Conservation (phyloP, 2,888 invertebrate genomes). For the Limenitis arthemis region DNA sequence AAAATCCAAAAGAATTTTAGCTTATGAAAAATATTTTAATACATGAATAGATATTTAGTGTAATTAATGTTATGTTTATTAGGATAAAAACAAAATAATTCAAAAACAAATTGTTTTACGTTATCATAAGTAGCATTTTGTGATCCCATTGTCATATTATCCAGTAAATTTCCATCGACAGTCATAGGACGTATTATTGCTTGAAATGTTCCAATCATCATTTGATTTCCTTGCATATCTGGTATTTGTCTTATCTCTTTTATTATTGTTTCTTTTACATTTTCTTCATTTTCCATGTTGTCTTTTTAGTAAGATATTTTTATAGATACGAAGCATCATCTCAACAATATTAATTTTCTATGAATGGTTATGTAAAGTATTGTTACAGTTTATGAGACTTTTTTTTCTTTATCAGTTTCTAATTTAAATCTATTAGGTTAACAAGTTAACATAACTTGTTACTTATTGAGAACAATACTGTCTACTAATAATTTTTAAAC, state of each 20-base stretch:
- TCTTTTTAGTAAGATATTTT: background rate
- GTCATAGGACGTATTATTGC: constrained; percentile 18
- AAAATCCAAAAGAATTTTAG: too few relatives aligned
- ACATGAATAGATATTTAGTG: too few relatives aligned
- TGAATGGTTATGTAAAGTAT: too few relatives aligned
- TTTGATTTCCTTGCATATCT: constrained; percentile 6
- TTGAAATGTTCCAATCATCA: constrained; percentile 21
- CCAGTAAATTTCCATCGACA: background rate
- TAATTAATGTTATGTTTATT: too few relatives aligned
- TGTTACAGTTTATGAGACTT: too few relatives aligned
- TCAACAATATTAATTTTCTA: background rate
- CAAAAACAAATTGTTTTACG: background rate
- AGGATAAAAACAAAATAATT: too few relatives aligned
- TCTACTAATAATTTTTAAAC: too few relatives aligned
- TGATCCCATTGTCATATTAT: background rate
- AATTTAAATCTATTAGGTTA: too few relatives aligned
- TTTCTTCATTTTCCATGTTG: background rate
- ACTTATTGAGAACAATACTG: too few relatives aligned
- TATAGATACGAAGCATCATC: background rate
- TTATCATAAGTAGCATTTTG: constrained; percentile 1
- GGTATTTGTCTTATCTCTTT: constrained; percentile 14
- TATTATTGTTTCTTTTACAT: background rate
- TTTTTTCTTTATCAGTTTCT: too few relatives aligned
- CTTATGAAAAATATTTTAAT: too few relatives aligned
- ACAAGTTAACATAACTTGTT: too few relatives aligned